phyloP scores from a whole-genome alignment of 2,113 vertebrate genomes.

The Oncorhynchus gorbuscha region DNA sequence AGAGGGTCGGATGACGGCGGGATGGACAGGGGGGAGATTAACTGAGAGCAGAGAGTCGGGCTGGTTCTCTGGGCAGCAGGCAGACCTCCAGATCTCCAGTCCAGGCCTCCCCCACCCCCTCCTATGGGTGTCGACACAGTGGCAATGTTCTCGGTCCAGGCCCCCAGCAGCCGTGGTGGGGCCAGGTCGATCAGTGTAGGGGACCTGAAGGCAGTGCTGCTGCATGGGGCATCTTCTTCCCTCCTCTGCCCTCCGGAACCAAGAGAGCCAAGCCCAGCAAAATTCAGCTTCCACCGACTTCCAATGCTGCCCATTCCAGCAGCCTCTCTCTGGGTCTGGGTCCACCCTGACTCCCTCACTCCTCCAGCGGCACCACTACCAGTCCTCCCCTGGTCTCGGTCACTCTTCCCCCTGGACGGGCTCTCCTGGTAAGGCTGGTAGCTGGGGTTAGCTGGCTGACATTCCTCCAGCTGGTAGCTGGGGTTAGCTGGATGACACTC shows the following conservation, averaged over 20 bases:
- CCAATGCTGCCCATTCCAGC: background rate
- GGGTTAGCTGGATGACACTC: no score
- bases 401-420: background rate
- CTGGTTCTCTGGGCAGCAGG: background rate
- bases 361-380: background rate
- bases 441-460: background rate
- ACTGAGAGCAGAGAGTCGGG: background rate
- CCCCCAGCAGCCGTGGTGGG: background rate
- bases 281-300: background rate
- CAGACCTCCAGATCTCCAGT: background rate
- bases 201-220: background rate
- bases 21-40: background rate
- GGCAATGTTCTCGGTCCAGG: background rate
- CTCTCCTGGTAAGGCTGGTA: background rate
- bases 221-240: background rate
- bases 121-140: background rate
- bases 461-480: background rate
- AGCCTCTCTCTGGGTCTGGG: background rate
- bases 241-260: background rate
- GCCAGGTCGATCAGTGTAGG: background rate
- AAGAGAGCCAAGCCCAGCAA: background rate
- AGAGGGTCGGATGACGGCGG: background rate
- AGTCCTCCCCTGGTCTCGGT: background rate
- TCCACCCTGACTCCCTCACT: background rate
- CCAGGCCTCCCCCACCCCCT: background rate